Base-by-base conservation (phyloP, 1,140 invertebrate species). In the Ruditapes philippinarum region DNA sequence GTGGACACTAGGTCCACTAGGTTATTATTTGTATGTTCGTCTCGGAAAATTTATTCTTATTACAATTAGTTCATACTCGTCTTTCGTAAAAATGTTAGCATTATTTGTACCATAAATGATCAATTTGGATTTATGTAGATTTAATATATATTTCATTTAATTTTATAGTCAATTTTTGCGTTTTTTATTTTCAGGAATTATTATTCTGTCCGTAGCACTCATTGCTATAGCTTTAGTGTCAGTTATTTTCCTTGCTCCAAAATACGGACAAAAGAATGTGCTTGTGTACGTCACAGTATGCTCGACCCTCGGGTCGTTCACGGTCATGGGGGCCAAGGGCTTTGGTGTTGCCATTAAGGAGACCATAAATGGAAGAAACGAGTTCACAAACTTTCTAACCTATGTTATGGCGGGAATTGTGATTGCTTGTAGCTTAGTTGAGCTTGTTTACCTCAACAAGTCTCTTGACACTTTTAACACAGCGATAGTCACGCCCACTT, bases 401-500 rank as follows among this genome's bases (percentile, higher is more conserved):
- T 99, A 98, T 97, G 95, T 98, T 36, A 97, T 98, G 86, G 95
- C 99, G 9, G 91, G 97, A 0, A 96, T 97, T 25, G 97, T 98
- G 4, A 96, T 98, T n/a, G 89, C 97, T 17, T 99, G 98, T 94
- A 96, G 95, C 93, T 7, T 94, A 22, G 93, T 97, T 7, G 99
- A 99, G 96, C 98, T 99, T 97, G 99, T 98, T 96, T 99, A 99
- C 96, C 96, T 99, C 62, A 99, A 99, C 96, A 97, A 96, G 92
- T 96, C 97, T 0, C 95, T 99, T 73, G 99, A 99, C 95, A 97
- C 98, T 80, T 99, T 99, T 95, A 99, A 98, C 94, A 99, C 99
- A 0, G 97, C 98, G 73, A 97, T 99, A 91, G 99, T 99, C 0
- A 99, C 98, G 0, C 99, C 99, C 0, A 97, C 99, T 28, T 99